phyloP scores from a whole-genome alignment of 2,113 vertebrate genomes.

The Laterallus jamaicensis region DNA sequence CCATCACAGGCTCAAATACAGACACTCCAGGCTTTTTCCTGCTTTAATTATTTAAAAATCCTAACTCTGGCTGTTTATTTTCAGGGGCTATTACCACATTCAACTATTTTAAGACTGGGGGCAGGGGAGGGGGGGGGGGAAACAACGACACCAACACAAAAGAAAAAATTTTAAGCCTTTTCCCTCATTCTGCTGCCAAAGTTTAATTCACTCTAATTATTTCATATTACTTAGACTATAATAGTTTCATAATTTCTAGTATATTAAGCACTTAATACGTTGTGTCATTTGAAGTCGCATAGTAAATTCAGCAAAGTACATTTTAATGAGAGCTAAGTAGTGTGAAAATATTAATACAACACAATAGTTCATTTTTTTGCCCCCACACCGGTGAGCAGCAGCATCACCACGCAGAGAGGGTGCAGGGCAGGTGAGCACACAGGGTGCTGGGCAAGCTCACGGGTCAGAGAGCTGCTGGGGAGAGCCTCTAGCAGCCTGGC shows the following conservation, averaged over 20 bases:
- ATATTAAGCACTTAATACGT: slow-evolving; percentile 88
- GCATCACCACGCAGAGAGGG: neutral
- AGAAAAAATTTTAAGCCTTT: slow-evolving; percentile 46
- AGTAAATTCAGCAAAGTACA: slow-evolving; percentile 83
- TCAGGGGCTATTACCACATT: neutral
- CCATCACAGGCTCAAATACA: neutral
- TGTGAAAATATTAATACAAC: slow-evolving; percentile 76
- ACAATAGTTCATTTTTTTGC: slow-evolving; percentile 19
- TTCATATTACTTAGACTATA: slow-evolving; percentile 75
- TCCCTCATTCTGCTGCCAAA: slow-evolving; percentile 65
- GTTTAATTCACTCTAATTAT: slow-evolving; percentile 82
- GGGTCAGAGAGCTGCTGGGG: neutral
- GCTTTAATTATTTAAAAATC: slow-evolving; percentile 65
- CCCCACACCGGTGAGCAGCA: accelerated
- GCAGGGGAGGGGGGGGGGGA: no score
- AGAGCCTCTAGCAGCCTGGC: accelerated
- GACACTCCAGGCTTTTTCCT: neutral
- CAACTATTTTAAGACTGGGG: slow-evolving; percentile 10
- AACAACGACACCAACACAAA: no score
- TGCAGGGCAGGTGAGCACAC: no score
- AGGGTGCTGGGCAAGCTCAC: accelerated
- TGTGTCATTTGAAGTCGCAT: slow-evolving; percentile 83
- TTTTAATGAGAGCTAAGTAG: slow-evolving; percentile 86
- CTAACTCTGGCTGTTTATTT: slow-evolving; percentile 42
- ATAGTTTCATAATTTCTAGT: slow-evolving; percentile 87